Base-by-base conservation (phyloP, 2,888 invertebrate species). In the Mechanitis mazaeus region DNA sequence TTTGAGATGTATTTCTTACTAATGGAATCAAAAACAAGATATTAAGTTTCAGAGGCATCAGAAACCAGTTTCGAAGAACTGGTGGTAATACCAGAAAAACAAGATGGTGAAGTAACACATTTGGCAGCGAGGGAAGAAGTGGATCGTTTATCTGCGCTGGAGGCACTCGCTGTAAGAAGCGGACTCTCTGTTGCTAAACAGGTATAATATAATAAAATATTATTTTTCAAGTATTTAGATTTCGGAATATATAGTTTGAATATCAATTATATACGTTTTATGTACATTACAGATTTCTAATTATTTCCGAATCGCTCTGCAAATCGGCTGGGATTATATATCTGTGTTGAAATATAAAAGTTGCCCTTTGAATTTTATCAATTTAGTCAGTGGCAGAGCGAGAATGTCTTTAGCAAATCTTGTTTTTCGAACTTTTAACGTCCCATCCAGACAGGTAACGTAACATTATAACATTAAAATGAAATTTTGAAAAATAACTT, bases 61-160 rank as follows among this genome's bases (percentile, higher is more conserved):
- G 89, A 90, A 69, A 78, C 80, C 0, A 90, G 90, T 72, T 90
- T 89, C 69, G 90, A 91, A 58, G 90, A 90, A 74, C 66, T 90
- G 53, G 90, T 90, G 3, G 80, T 87, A 59, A 87, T 90, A 45
- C 83, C 84, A 60, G 90, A 90, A 71, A 84, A 86, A 63, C 84
- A 83, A 54, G 89, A 87, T 71, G 67, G 63, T 3, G 72, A 66
- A 33, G 67, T 71, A 0, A 73, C 80, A 2, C 87, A 88, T 31
- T 67, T 89, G 45, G 89, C 88, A 0, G 89, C 78, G 6, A 76
- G 88, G 1, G 86, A 87, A 67, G 90, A 91, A 58, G 90, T 89
- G 0, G 90, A 90, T 65, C 72, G 86, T 0, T 70, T 90, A 9
- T 79, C 87, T 0, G 85, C 89, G 1, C 74, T 91, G 1, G 90